These are phyloP conservation scores for Macaria notata DNA, from an alignment of 2,888 invertebrate species.

Conservation along the genomic window DNA sequence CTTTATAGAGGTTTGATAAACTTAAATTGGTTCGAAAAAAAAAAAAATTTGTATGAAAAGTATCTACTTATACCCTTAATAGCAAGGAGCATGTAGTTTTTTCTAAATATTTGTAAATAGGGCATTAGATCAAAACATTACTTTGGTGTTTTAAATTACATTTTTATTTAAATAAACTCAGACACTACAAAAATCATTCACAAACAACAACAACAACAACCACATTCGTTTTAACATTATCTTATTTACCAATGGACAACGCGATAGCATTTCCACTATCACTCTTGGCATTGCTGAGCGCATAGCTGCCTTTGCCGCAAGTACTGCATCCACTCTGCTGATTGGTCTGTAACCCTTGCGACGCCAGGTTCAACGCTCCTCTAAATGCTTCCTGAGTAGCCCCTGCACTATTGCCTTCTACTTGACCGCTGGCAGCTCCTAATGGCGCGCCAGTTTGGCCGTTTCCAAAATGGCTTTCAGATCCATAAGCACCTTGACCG, in stretches of 20 bases:
- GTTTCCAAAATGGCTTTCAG: background rate
- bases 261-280: slow-evolving; percentile 64
- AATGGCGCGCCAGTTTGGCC: background rate
- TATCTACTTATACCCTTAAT: too few species aligned
- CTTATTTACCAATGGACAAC: slow-evolving; percentile 26
- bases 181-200: too few species aligned
- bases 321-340: slow-evolving; percentile 50
- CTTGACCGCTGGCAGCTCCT: background rate
- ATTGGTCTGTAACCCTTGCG: slow-evolving; percentile 40
- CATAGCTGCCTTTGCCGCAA: slow-evolving; percentile 63
- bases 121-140: too few species aligned
- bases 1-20: too few species aligned
- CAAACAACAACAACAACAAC: too few species aligned
- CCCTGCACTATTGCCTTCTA: background rate
- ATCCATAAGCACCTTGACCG: background rate
- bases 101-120: too few species aligned
- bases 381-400: slow-evolving; percentile 13
- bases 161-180: too few species aligned
- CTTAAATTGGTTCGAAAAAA: too few species aligned
- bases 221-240: too few species aligned
- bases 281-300: slow-evolving; percentile 71
- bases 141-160: too few species aligned
- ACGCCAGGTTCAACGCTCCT: slow-evolving; percentile 60
- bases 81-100: too few species aligned
- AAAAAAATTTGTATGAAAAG: too few species aligned